Evolutionary conservation across 2,113 vertebrate genomes (phyloP), one percentile per base, ranked within the genome.

Genomic region (Hymenochirus boettgeri): DNA sequence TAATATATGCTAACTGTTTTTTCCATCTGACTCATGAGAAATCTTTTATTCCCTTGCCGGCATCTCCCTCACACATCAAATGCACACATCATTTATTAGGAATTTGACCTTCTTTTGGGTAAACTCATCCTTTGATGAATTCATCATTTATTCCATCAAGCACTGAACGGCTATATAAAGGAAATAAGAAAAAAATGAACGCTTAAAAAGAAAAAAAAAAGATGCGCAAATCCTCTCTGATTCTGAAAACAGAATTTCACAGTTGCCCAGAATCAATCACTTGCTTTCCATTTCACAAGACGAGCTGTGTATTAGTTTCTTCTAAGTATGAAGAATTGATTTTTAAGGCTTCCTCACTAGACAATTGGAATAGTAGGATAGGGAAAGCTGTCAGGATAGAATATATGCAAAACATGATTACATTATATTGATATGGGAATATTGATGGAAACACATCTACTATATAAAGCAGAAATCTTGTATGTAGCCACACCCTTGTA

Each of bases 171-270:
- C 75, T 75, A 78, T 15, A 65, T 35, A 50, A 65, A 69, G n/a
- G 55, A 53, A 70, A 73, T 33, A 73, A 59, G 31, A 0, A 4
- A 37, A n/a, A 27, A 23, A 63, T 46, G 57, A 57, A 62, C 57
- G 6, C 15, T 60, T 82, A 80, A 67, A 19, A n/a, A 37, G 71
- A 74, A 62, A 37, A 80, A 67, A 19, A n/a, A 37, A 72, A 74
- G 64, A 37, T 0, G 18, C 39, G 72, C 70, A 50, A 76, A 74
- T 48, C 56, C 67, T 42, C 23, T 61, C 62, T 76, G 75, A 80
- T 57, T 46, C 61, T 35, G 57, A 58, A 57, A 79, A 80, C 53
- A 74, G 21, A 77, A 78, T 84, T 84, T 83, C 73, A 74, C 66
- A 77, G 63, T 72, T 77, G 62, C 57, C 76, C 7, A 48, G 13